These are phyloP conservation scores for Flabesymbios commensalis DNA, from an alignment of 2,888 invertebrate species.

Conservation along the genomic window DNA sequence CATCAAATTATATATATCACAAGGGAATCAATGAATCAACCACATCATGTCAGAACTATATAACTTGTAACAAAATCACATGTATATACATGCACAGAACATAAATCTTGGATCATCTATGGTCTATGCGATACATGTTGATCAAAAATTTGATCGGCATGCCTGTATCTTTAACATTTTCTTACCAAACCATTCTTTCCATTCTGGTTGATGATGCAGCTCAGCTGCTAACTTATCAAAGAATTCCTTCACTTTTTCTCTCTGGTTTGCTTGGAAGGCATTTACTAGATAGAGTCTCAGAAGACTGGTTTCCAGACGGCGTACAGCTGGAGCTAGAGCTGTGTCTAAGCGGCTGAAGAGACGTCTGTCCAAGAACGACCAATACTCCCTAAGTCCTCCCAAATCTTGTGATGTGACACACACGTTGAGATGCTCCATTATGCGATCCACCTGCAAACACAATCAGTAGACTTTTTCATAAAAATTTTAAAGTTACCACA, in stretches of 20 bases:
- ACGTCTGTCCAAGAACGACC: slow-evolving; percentile 79
- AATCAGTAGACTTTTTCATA: not conserved
- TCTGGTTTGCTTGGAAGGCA: slow-evolving; percentile 78
- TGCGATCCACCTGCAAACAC: slow-evolving; percentile 64
- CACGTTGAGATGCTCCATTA: slow-evolving; percentile 76
- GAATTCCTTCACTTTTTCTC: slow-evolving; percentile 87
- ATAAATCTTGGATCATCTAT: no score
- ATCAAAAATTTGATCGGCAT: no score
- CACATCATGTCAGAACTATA: no score
- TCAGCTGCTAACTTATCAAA: slow-evolving; percentile 84
- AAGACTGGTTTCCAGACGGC: slow-evolving; percentile 54
- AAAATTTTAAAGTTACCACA: no score
- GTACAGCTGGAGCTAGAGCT: slow-evolving; percentile 68
- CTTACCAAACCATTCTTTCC: slow-evolving; percentile 98
- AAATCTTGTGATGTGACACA: slow-evolving; percentile 79
- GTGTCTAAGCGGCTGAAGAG: slow-evolving; percentile 59
- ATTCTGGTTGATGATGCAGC: slow-evolving; percentile 85
- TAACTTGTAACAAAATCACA: no score
- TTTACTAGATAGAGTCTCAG: slow-evolving; percentile 88
- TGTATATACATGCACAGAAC: no score
- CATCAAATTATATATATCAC: no score
- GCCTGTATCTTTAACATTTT: no score
- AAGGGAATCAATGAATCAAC: no score
- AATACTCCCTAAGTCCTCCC: slow-evolving; percentile 78
- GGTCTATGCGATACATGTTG: no score